These are phyloP conservation scores for Apis dorsata DNA, from an alignment of 1,140 invertebrate species.

Conservation along the genomic window DNA sequence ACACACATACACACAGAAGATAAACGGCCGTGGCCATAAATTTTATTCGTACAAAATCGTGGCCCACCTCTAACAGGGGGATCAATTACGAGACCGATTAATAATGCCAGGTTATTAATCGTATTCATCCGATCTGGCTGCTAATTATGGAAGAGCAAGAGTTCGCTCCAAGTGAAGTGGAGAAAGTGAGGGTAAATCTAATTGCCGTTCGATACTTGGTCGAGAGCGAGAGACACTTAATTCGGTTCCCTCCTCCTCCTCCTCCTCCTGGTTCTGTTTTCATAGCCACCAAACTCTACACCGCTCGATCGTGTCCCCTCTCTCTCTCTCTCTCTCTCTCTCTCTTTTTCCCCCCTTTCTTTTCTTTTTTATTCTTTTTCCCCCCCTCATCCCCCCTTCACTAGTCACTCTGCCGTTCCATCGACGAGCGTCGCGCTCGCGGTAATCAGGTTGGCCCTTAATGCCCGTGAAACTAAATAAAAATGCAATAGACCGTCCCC, in stretches of 20 bases:
- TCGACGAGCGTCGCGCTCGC: conserved; percentile 51
- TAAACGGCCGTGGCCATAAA: conserved; percentile 26
- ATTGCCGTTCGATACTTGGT: conserved; percentile 43
- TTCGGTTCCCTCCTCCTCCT: conserved; percentile 43
- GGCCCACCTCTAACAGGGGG: conserved; percentile 25
- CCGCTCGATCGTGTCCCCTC: conserved; percentile 22
- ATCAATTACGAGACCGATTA: conserved; percentile 51
- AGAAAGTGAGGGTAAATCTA: conserved; percentile 16
- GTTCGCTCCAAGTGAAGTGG: neutral
- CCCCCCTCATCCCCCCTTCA: neutral
- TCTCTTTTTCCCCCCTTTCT: neutral
- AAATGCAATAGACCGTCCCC: conserved; percentile 71
- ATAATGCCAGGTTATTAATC: conserved; percentile 45
- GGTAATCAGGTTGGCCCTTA: conserved; percentile 69
- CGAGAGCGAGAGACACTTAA: conserved; percentile 42
- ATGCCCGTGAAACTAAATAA: conserved; percentile 72
- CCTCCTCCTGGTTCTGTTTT: conserved; percentile 42
- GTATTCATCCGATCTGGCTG: conserved; percentile 11
- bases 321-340: neutral
- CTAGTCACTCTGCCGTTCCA: conserved; percentile 63
- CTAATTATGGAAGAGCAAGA: conserved; percentile 16
- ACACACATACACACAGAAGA: neutral
- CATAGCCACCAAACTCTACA: conserved; percentile 7
- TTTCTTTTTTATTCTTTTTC: conserved; percentile 24
- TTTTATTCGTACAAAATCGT: conserved; percentile 17